Evolutionary conservation across 1,140 invertebrate genomes (phyloP).

Genomic region (Listronotus bonariensis): DNA sequence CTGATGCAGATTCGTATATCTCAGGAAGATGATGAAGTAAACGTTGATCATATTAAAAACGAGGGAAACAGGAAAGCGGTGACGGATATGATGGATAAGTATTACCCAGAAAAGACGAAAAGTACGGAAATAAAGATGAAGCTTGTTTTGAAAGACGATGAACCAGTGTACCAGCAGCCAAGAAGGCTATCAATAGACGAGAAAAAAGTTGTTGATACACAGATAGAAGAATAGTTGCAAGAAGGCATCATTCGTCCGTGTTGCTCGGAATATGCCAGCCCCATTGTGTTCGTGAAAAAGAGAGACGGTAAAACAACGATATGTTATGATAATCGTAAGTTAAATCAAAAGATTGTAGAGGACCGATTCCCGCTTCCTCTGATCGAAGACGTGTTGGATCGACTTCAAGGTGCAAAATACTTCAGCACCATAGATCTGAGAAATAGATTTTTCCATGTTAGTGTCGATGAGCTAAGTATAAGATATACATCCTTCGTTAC

Average conservation of each 20-base stretch:
- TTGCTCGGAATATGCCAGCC: constrained; percentile 55
- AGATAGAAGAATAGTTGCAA: constrained; percentile 31
- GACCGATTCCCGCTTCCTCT: constrained; percentile 45
- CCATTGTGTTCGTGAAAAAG: constrained; percentile 54
- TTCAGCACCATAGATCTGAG: constrained; percentile 48
- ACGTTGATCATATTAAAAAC: too few relatives aligned
- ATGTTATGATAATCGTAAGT: constrained; percentile 59
- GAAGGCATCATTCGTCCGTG: constrained; percentile 41
- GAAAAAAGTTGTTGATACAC: constrained; percentile 29
- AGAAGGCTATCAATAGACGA: constrained; percentile 17
- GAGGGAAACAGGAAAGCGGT: too few relatives aligned
- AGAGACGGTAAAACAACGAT: constrained; percentile 51
- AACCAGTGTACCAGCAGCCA: constrained; percentile 31
- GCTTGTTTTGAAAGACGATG: constrained; percentile 32
- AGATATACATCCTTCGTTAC: constrained; percentile 47
- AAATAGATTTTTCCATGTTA: constrained; percentile 53
- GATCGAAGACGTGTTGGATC: constrained; percentile 44
- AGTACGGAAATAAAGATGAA: not conserved
- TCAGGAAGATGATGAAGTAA: constrained; percentile 17
- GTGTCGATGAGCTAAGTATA: constrained; percentile 39
- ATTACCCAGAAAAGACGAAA: constrained; percentile 1
- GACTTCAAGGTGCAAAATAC: constrained; percentile 33
- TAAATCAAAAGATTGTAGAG: constrained; percentile 55
- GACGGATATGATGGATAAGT: not conserved
- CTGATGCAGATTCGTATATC: not conserved